A percentile compares a stretch with the other conserved stretches of the same genome.
Conservation (phyloP, 2,797 vertebrate species). For the Ispidina picta region DNA sequence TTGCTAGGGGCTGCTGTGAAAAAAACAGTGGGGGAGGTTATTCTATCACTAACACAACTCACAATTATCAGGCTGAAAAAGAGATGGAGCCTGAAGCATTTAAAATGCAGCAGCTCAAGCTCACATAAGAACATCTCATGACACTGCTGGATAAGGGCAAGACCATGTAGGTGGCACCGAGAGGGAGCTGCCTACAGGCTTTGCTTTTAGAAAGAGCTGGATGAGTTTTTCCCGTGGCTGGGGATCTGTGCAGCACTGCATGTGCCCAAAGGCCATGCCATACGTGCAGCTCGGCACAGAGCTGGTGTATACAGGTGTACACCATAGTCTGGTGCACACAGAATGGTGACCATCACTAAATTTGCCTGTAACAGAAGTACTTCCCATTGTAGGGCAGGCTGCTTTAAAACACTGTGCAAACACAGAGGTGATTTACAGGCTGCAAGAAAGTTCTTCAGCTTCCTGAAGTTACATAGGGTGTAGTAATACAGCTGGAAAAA, state of each 20-base stretch:
- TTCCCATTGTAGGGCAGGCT: background rate
- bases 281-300: rapidly evolving
- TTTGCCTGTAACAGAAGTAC: background rate
- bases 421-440: background rate
- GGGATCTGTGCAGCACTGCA: background rate
- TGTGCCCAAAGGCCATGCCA: background rate
- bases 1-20: background rate
- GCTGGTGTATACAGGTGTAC: no score
- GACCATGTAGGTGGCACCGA: background rate
- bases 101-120: background rate
- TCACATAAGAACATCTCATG: background rate
- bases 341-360: background rate
- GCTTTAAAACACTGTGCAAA: background rate
- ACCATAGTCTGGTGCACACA: background rate
- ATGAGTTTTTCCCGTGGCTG: background rate
- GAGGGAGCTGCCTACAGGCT: background rate
- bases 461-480: background rate
- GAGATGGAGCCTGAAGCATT: background rate
- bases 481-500: background rate
- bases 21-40: background rate
- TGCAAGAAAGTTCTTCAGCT: background rate
- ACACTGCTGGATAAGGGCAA: background rate
- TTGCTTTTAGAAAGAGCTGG: background rate
- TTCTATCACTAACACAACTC: background rate
- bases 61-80: background rate